Conservation (phyloP, 1,140 invertebrate genomes). For the Lasioglossum baleicum region DNA sequence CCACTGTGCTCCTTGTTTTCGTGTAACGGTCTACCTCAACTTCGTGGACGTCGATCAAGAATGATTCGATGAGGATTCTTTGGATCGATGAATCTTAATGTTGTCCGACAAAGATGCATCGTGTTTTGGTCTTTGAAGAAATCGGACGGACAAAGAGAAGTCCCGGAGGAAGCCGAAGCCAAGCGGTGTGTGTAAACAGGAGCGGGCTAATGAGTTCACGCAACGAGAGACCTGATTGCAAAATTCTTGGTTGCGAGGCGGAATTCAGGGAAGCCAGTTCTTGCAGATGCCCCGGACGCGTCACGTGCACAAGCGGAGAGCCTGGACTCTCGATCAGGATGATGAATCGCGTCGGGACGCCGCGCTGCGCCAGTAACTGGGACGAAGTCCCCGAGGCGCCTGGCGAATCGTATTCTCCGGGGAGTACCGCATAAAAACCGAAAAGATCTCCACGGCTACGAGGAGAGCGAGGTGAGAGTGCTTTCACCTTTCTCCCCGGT, state of each 20-base stretch:
- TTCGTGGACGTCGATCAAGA: no score
- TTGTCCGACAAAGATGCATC: no score
- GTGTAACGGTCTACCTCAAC: background rate
- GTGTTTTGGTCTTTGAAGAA: no score
- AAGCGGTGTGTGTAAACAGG: background rate
- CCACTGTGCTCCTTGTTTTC: background rate
- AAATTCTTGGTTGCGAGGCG: background rate
- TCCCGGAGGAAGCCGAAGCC: no score
- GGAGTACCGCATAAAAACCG: slow-evolving; percentile 50
- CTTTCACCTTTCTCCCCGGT: slow-evolving; percentile 79
- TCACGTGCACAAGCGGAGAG: background rate
- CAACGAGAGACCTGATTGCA: background rate
- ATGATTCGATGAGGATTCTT: no score
- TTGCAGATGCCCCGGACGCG: background rate
- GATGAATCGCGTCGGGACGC: slow-evolving; percentile 9
- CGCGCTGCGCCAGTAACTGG: slow-evolving; percentile 7
- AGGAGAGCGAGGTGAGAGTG: slow-evolving; percentile 73
- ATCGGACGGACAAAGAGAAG: no score
- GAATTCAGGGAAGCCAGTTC: slow-evolving; percentile 1
- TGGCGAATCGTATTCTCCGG: slow-evolving; percentile 27
- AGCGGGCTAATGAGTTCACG: background rate
- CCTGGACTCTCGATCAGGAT: slow-evolving; percentile 4
- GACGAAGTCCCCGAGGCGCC: slow-evolving; percentile 26
- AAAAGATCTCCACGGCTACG: slow-evolving; percentile 48
- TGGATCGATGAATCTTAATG: no score